Evolutionary conservation across 2,888 invertebrate species (phyloP).

Genomic region (Melinaea marsaeus): DNA sequence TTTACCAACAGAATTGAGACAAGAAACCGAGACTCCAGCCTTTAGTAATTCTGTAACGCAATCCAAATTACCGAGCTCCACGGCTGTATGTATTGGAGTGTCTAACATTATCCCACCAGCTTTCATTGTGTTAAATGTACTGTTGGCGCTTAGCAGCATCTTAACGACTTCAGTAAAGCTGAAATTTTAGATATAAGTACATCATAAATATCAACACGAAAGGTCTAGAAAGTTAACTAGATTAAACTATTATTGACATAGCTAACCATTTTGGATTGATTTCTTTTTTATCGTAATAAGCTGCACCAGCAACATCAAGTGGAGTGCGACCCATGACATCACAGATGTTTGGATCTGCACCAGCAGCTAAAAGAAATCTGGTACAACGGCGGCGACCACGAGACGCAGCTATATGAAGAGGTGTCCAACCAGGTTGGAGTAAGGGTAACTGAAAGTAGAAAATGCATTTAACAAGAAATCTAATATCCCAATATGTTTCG

Average conservation of each 20-base stretch:
- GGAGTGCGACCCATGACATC: constrained; percentile 67
- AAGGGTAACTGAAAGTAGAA: constrained; percentile 53
- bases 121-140: constrained; percentile 47
- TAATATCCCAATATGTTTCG: no score
- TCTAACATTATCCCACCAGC: constrained; percentile 42
- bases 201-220: not conserved
- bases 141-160: constrained; percentile 51
- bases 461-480: not conserved
- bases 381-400: constrained; percentile 71
- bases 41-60: constrained; percentile 63
- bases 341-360: constrained; percentile 63
- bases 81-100: constrained; percentile 75
- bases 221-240: not conserved
- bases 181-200: constrained; percentile 11
- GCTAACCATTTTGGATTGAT: constrained; percentile 41
- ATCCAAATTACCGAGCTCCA: constrained; percentile 60
- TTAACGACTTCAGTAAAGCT: constrained; percentile 54
- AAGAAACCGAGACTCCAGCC: constrained; percentile 59
- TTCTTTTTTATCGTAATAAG: constrained; percentile 48
- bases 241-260: not conserved
- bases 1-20: constrained; percentile 61
- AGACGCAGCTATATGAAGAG: constrained; percentile 78
- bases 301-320: constrained; percentile 71
- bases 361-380: constrained; percentile 68
- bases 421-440: constrained; percentile 76